phyloP scores from a whole-genome alignment of 2,888 invertebrate species.

The Priocnemis perturbator region DNA sequence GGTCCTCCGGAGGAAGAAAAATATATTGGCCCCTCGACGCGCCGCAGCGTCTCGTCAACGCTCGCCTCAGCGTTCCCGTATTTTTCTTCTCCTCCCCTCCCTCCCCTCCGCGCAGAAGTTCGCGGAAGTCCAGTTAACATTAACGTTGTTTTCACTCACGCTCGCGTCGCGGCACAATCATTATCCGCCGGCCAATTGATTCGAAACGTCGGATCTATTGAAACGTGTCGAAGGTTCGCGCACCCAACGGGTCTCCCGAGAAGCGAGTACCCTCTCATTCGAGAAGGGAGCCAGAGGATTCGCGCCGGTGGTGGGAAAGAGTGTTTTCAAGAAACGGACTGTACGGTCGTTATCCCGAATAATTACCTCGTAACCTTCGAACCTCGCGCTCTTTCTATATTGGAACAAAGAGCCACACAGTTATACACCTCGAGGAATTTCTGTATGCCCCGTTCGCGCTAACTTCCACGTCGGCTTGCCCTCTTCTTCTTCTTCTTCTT shows the following conservation, averaged over 20 bases:
- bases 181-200: no score
- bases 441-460: constrained; percentile 34
- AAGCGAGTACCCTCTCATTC: not conserved
- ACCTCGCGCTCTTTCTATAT: constrained; percentile 53
- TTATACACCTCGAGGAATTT: constrained; percentile 45
- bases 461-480: constrained; percentile 28
- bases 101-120: not conserved
- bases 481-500: constrained; percentile 9
- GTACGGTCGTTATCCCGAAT: constrained; percentile 60
- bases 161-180: no score
- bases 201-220: no score
- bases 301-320: constrained; percentile 20
- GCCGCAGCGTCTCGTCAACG: constrained; percentile 18
- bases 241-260: not conserved
- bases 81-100: not conserved
- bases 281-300: constrained; percentile 2
- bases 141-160: not conserved
- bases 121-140: not conserved
- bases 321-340: constrained; percentile 32
- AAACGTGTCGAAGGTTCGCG: no score
- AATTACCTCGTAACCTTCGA: constrained; percentile 62
- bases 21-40: constrained; percentile 17
- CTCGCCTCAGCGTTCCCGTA: not conserved
- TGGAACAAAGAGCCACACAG: constrained; percentile 53
- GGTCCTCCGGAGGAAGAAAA: constrained; percentile 21